Percentiles rank a stretch among this genome's conserved stretches.
phyloP scores from a whole-genome alignment of 2,797 vertebrate species.

The Picus viridis region DNA sequence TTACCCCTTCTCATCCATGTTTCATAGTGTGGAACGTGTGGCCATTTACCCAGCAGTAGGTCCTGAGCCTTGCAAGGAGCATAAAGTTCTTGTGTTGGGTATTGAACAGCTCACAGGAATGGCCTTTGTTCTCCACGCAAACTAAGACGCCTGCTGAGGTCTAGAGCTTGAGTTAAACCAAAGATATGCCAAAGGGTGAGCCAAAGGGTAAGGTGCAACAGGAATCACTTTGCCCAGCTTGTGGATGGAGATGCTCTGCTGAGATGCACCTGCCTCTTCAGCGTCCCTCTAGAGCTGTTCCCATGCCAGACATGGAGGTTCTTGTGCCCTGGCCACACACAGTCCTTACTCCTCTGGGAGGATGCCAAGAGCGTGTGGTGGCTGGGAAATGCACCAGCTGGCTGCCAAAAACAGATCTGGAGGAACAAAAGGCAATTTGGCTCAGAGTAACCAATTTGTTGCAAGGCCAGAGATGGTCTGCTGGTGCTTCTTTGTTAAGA shows the following conservation, averaged over 20 bases:
- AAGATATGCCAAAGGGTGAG: neutral
- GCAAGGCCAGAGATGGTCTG: neutral
- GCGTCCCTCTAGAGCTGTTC: neutral
- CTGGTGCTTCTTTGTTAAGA: neutral
- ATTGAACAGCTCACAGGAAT: neutral
- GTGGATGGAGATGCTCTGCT: neutral
- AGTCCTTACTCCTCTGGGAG: neutral
- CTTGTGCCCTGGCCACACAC: neutral
- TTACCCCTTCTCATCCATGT: neutral
- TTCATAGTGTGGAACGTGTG: neutral
- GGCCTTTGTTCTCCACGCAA: neutral
- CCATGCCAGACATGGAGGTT: neutral
- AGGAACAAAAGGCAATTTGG: neutral
- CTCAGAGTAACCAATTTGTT: neutral
- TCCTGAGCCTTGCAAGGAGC: neutral
- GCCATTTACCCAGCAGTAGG: neutral
- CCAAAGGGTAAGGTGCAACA: neutral
- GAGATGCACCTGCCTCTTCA: neutral
- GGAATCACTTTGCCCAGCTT: neutral
- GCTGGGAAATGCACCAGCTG: neutral
- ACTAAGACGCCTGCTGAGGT: neutral
- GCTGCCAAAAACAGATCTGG: neutral
- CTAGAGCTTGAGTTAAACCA: neutral
- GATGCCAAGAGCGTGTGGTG: neutral
- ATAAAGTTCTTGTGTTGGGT: neutral